Evolutionary conservation across 2,113 vertebrate genomes (phyloP), one percentile per base, ranked within the genome.

Genomic region (Cavia aperea): DNA sequence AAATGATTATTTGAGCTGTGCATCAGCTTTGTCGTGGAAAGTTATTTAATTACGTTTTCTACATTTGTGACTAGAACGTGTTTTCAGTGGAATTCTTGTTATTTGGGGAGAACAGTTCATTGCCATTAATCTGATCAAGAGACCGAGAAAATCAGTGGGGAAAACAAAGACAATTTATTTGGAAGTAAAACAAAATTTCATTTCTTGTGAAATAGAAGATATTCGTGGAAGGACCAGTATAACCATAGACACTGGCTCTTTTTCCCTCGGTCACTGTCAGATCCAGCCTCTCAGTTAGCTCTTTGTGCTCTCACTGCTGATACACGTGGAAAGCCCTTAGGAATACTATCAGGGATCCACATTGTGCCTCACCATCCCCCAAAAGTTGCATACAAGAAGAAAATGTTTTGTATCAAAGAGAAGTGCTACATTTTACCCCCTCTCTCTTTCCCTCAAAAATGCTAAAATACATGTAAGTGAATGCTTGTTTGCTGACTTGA

Each of bases 61-160:
- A 43, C 6, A 81, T 62, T 85, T 85, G 5, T 81, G n/a, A 81
- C 63, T 68, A 58, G 84, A 81, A 92, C 73, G 70, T n/a, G 72
- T 82, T 77, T 70, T 72, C 58, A 87, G 12, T 65, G 65, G 73
- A 93, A 96, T 94, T 65, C 26, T 84, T 81, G 14, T 83, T 93
- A 39, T 39, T 77, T 78, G 79, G 14, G 46, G 88, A 85, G 86
- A 86, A 21, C 62, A 77, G 56, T 39, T 81, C 33, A 49, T 93
- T 81, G 43, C 29, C 24, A 56, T 63, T 31, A 24, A 87, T 77
- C 0, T 73, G 31, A 62, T 85, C 49, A 88, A 23, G 36, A 91
- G 31, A 33, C 65, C 62, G 36, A 95, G 13, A 1, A 85, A 92
- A 36, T 78, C 43, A 33, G 70, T 39, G 68, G 43, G 15, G 89